Conservation (phyloP, 1,140 invertebrate species). For the Stratiolaelaps scimitus region DNA sequence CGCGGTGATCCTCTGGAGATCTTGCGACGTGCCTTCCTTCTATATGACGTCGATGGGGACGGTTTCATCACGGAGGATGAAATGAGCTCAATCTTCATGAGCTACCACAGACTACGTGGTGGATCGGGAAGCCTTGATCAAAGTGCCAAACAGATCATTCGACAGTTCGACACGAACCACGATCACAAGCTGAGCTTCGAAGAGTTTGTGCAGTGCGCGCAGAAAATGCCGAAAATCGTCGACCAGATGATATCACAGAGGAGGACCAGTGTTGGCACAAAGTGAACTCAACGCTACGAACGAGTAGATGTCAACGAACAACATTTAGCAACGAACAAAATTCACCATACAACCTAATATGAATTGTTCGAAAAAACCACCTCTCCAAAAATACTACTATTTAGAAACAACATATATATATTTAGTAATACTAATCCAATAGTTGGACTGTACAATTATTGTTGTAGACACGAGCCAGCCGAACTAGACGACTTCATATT, state of each 20-base stretch:
- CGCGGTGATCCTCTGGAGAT: conserved; percentile 23
- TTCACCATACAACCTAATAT: too few species aligned
- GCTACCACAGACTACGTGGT: conserved; percentile 7
- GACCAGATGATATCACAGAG: conserved; percentile 26
- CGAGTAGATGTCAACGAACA: too few species aligned
- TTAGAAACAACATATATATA: too few species aligned
- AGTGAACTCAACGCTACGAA: neutral
- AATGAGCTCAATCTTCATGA: conserved; percentile 21
- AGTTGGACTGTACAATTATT: too few species aligned
- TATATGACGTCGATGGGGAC: conserved; percentile 23
- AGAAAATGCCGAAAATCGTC: conserved; percentile 27
- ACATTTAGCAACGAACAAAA: too few species aligned
- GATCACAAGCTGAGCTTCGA: conserved; percentile 19
- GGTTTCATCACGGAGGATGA: conserved; percentile 26
- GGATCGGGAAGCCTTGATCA: conserved; percentile 11
- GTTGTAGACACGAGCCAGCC: too few species aligned
- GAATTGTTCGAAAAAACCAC: too few species aligned
- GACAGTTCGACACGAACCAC: conserved; percentile 3
- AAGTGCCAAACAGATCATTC: conserved; percentile 4
- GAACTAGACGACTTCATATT: too few species aligned
- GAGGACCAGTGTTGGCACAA: neutral
- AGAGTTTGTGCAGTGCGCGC: conserved; percentile 15
- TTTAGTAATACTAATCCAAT: too few species aligned
- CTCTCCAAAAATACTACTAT: too few species aligned
- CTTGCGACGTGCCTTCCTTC: conserved; percentile 11